A percentile compares a stretch with the other conserved stretches of the same genome.
Evolutionary conservation across 64 coral and sea anemone genomes (phyloP).

Genomic region (Actinia equina): DNA sequence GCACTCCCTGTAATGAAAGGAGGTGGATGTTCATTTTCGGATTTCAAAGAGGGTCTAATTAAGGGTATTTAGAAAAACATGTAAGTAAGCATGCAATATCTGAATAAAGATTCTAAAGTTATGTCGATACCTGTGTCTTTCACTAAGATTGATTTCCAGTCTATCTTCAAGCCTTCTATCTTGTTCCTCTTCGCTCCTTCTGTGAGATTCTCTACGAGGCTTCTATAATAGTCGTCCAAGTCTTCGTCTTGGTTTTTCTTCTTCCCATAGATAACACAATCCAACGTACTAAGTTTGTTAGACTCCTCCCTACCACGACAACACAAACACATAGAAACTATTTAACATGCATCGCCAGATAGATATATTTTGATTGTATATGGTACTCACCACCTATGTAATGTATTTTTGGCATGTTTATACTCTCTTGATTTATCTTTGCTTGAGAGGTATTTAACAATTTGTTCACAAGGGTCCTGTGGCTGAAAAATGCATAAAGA

Average conservation of each 20-base stretch:
- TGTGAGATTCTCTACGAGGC: neutral
- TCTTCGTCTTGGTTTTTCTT: neutral
- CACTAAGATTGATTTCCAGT: neutral
- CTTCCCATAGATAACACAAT: conserved; percentile 2
- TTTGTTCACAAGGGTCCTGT: neutral
- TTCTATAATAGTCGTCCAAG: neutral
- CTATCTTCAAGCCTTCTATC: neutral
- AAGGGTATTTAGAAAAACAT: no score
- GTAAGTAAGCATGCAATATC: no score
- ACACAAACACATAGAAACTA: no score
- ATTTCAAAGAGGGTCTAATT: no score
- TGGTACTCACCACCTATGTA: neutral
- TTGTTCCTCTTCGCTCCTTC: neutral
- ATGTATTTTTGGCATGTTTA: neutral
- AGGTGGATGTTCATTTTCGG: no score
- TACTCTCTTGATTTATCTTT: neutral
- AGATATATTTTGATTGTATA: neutral
- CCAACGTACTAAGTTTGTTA: neutral
- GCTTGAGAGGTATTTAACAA: neutral
- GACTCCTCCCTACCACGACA: no score
- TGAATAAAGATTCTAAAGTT: no score
- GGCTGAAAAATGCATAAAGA: no score
- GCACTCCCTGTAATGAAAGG: no score
- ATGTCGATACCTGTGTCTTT: neutral
- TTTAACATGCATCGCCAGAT: no score